Evolutionary conservation across 2,797 vertebrate species (phyloP).

Genomic region (Pseudochirops cupreus): DNA sequence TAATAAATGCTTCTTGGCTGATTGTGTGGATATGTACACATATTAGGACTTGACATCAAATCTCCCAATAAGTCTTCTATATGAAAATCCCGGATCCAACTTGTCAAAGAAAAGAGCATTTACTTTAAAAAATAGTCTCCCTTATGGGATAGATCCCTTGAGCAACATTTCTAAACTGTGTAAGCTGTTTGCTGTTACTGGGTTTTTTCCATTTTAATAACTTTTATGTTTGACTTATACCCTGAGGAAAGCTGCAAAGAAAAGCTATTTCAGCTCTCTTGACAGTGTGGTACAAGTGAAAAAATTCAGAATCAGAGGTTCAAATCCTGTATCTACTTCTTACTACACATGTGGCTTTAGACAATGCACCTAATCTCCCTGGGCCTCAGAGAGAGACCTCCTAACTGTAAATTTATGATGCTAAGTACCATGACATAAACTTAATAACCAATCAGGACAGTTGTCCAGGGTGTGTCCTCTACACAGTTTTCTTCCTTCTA

Average conservation of each 20-base stretch:
- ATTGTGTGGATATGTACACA: not conserved
- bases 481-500: not conserved
- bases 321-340: not conserved
- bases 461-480: not conserved
- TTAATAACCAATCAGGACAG: not conserved
- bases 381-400: not conserved
- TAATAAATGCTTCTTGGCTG: not conserved
- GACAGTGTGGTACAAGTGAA: not conserved
- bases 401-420: not conserved
- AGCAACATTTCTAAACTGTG: slow-evolving; percentile 15
- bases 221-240: not conserved
- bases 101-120: not conserved
- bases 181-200: not conserved
- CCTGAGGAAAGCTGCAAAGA: not conserved
- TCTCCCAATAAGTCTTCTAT: not conserved
- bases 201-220: slow-evolving; percentile 49
- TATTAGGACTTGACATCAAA: not conserved
- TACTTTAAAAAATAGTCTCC: not conserved
- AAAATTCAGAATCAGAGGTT: not conserved
- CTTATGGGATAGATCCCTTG: not conserved
- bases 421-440: not conserved
- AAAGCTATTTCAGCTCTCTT: not conserved
- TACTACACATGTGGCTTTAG: not conserved
- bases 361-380: not conserved
- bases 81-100: slow-evolving; percentile 16